Conservation (phyloP, 2,888 invertebrate species). For the Biston betularia region DNA sequence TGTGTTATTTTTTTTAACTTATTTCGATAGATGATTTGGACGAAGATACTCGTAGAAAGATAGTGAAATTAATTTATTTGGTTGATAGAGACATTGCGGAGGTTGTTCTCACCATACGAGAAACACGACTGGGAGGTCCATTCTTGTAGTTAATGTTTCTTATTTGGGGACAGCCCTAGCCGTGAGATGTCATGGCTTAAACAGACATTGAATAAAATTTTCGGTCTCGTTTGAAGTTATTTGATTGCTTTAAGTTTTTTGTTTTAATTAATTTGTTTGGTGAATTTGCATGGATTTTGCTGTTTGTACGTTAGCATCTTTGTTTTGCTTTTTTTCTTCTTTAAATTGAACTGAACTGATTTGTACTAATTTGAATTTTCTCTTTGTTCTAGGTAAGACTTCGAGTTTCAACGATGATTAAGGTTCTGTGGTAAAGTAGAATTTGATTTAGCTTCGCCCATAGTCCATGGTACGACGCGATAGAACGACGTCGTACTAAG, state of each 20-base stretch:
- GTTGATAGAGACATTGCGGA: too few relatives aligned
- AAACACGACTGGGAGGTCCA: too few relatives aligned
- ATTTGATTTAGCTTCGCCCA: not conserved
- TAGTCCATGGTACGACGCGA: not conserved
- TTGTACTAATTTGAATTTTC: constrained; percentile 21
- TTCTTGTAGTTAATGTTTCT: not conserved
- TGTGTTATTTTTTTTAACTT: too few relatives aligned
- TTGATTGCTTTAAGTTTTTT: constrained; percentile 31
- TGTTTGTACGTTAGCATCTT: constrained; percentile 3
- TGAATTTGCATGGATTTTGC: constrained; percentile 14
- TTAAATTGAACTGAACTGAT: too few relatives aligned
- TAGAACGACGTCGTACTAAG: too few relatives aligned
- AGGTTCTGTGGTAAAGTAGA: not conserved
- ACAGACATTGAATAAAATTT: constrained; percentile 40
- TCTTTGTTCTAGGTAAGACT: constrained; percentile 51
- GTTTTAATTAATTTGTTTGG: constrained; percentile 34
- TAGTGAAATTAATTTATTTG: too few relatives aligned
- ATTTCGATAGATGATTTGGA: too few relatives aligned
- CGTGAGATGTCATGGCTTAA: constrained; percentile 35
- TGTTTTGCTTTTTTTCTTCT: not conserved
- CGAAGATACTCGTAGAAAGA: too few relatives aligned
- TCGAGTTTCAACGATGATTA: not conserved
- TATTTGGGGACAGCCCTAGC: constrained; percentile 3
- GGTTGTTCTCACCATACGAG: too few relatives aligned
- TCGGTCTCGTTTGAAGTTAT: constrained; percentile 36